Base-by-base conservation (phyloP, 2,113 vertebrate genomes). In the Epinephelus moara region DNA sequence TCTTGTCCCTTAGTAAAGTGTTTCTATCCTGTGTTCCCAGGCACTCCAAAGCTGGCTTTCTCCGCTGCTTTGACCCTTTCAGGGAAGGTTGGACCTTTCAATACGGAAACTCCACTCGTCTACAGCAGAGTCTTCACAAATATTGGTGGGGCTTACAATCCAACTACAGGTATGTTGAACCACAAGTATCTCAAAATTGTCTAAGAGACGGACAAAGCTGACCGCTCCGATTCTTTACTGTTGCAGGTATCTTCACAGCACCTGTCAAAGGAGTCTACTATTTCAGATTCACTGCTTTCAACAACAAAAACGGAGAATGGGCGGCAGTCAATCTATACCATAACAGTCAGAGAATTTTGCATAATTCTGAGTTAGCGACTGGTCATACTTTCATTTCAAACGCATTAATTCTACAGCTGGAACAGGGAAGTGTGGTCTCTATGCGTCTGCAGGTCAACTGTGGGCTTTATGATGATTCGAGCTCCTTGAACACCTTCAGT, bases 61-160 rank as follows among this genome's bases (percentile, higher is more conserved):
- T 84, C 56, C 55, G 23, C 50, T 64, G 56, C 12, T 73, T 52
- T 57, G 56, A 21, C 6, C 18, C 5, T 18, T 56, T 47, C 50
- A 23, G 45, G 82, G 78, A 40, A 73, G 12, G 37, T 74, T 11
- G 72, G 63, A 69, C 45, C 21, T 47, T 64, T 78, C 37, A 49
- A 3, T 42, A 33, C 21, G 30, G 45, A 70, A 81, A 70, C 42
- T 40, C 19, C 25, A 78, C 60, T 85, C 7, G 1, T 82, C 33
- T 86, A 37, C 25, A 80, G n/a, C 6, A 14, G 15, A 72, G 42
- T 56, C 27, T 64, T 74, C 52, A 70, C 23, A 66, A 74, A 79
- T 61, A 27, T 66, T 30, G 27, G 17, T 1, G 13, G 10, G n/a
- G 55, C 17, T 42, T 85, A 56, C n/a, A 78, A 56, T 55, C 3